phyloP scores from a whole-genome alignment of 2,888 invertebrate species.

The Drosophila buzzatii region DNA sequence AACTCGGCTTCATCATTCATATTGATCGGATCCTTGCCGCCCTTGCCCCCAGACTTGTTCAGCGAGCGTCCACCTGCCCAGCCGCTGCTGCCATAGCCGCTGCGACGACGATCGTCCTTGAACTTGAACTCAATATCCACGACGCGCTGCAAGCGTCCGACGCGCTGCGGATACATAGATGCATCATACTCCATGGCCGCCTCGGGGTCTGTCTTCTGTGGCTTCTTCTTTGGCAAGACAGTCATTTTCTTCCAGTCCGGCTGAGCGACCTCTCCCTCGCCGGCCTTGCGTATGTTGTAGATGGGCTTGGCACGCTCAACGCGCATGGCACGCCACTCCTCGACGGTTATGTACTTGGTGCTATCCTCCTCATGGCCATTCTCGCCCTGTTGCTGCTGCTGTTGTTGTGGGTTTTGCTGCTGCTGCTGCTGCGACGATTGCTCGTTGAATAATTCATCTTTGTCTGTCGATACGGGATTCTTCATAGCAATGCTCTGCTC shows the following conservation, averaged over 20 bases:
- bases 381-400: background rate
- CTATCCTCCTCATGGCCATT: conserved; percentile 8
- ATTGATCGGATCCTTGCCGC: conserved; percentile 16
- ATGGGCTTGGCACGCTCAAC: conserved; percentile 31
- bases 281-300: conserved; percentile 45
- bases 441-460: background rate
- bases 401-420: background rate
- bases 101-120: conserved; percentile 30
- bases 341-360: conserved; percentile 29
- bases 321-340: conserved; percentile 43
- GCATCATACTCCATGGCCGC: conserved; percentile 16
- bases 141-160: conserved; percentile 37
- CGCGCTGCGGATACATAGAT: conserved; percentile 32
- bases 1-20: conserved; percentile 41
- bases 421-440: background rate
- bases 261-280: conserved; percentile 31
- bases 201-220: background rate
- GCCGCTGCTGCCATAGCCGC: background rate
- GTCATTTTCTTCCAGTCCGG: conserved; percentile 42
- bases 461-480: background rate
- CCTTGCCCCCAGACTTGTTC: background rate
- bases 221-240: conserved; percentile 28
- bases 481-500: conserved; percentile 7
- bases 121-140: conserved; percentile 47
- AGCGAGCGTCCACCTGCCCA: conserved; percentile 3